Conservation (phyloP, 2,888 invertebrate genomes). For the Pharmacophagus antenor region DNA sequence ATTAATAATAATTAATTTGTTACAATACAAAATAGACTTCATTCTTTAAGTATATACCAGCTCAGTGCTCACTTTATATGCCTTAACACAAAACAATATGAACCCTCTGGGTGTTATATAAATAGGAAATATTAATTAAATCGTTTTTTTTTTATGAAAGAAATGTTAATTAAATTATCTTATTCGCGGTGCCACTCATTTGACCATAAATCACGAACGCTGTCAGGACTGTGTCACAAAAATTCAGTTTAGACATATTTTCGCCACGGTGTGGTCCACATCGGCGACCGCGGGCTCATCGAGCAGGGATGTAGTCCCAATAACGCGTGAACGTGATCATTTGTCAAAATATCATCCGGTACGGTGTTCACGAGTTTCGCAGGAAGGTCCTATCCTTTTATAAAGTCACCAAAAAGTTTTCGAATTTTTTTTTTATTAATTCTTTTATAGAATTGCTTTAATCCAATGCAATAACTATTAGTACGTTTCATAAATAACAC, state of each 20-base stretch:
- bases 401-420: no score
- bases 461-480: no score
- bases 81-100: no score
- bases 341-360: conserved; percentile 74
- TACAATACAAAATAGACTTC: no score
- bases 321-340: conserved; percentile 72
- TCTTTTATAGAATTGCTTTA: no score
- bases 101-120: no score
- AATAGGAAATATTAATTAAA: not conserved
- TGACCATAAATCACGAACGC: conserved; percentile 33
- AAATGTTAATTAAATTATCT: conserved; percentile 42
- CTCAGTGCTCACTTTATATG: no score
- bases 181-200: conserved; percentile 34
- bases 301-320: conserved; percentile 58
- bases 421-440: no score
- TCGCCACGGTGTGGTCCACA: conserved; percentile 64
- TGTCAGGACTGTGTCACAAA: conserved; percentile 27
- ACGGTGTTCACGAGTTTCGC: conserved; percentile 44
- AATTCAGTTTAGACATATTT: conserved; percentile 34
- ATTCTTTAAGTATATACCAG: no score
- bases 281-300: conserved; percentile 56
- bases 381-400: not conserved
- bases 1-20: no score
- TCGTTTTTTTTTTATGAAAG: not conserved
- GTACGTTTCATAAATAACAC: no score